phyloP scores from a whole-genome alignment of 2,113 vertebrate genomes.

The Atlantisia rogersi region DNA sequence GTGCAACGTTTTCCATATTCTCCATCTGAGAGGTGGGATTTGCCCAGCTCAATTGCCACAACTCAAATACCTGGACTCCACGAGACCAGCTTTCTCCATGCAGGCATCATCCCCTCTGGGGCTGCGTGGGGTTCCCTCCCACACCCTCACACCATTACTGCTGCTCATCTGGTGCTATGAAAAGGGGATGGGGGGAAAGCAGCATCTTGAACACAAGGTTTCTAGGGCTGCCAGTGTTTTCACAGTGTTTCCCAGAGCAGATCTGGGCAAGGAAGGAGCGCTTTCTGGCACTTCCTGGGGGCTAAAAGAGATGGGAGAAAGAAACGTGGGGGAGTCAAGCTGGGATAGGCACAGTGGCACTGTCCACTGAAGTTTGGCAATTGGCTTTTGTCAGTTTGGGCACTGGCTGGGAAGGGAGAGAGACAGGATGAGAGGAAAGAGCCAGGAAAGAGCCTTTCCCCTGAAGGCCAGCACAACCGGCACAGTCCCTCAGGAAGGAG shows the following conservation, averaged over 20 bases:
- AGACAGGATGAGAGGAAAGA: background rate
- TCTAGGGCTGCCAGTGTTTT: background rate
- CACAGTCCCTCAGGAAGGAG: background rate
- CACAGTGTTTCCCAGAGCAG: background rate
- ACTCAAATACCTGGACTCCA: background rate
- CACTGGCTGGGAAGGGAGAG: background rate
- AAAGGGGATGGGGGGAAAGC: background rate
- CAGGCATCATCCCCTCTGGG: accelerated
- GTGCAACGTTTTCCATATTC: background rate
- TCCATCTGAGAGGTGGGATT: background rate
- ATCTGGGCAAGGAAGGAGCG: background rate
- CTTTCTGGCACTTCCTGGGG: background rate
- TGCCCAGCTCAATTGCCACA: background rate
- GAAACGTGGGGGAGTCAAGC: background rate
- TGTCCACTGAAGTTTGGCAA: background rate
- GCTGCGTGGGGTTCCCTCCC: background rate
- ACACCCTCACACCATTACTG: background rate
- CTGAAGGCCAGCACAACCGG: accelerated
- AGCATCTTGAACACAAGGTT: background rate
- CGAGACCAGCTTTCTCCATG: background rate
- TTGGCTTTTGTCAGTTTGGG: background rate
- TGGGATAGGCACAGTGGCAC: accelerated
- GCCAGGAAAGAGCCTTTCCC: background rate
- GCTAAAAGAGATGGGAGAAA: background rate
- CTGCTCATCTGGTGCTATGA: accelerated